Evolutionary conservation across 1,140 invertebrate species (phyloP).

Genomic region (Phocides pigmalion): DNA sequence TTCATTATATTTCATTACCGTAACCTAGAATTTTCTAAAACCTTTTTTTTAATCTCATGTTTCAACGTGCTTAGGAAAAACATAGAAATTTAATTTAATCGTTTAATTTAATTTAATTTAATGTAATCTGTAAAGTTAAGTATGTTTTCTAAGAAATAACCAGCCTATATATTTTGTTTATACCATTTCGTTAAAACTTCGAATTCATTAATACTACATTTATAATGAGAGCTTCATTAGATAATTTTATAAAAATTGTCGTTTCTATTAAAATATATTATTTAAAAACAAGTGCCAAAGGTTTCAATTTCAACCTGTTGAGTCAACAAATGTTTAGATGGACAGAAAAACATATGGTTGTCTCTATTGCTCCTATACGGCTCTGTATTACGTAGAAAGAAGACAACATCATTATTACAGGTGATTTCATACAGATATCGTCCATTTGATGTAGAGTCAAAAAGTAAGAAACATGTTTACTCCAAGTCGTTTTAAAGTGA

Average conservation of each 20-base stretch:
- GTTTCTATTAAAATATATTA: slow-evolving; percentile 40
- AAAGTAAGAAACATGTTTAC: slow-evolving; percentile 38
- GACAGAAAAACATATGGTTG: slow-evolving; percentile 44
- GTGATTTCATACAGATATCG: slow-evolving; percentile 56
- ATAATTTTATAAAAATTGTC: not conserved
- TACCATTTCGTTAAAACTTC: no score
- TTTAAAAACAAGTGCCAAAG: slow-evolving; percentile 55
- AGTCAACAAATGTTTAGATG: slow-evolving; percentile 63
- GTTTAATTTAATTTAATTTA: no score
- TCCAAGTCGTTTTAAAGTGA: slow-evolving; percentile 38
- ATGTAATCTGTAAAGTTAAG: no score
- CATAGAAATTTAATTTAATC: no score
- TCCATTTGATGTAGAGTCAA: slow-evolving; percentile 38
- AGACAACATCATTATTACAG: slow-evolving; percentile 47
- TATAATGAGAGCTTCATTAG: no score
- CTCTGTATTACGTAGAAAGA: slow-evolving; percentile 38
- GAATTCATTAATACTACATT: no score
- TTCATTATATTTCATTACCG: no score
- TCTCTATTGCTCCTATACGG: slow-evolving; percentile 50
- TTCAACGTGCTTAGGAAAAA: no score
- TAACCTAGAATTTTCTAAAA: no score
- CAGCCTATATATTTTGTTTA: no score
- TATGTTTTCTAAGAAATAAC: no score
- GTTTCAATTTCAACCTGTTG: slow-evolving; percentile 60
- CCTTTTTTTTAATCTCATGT: no score